phyloP scores from a whole-genome alignment of 2,113 vertebrate species.

The Menidia beryllina region DNA sequence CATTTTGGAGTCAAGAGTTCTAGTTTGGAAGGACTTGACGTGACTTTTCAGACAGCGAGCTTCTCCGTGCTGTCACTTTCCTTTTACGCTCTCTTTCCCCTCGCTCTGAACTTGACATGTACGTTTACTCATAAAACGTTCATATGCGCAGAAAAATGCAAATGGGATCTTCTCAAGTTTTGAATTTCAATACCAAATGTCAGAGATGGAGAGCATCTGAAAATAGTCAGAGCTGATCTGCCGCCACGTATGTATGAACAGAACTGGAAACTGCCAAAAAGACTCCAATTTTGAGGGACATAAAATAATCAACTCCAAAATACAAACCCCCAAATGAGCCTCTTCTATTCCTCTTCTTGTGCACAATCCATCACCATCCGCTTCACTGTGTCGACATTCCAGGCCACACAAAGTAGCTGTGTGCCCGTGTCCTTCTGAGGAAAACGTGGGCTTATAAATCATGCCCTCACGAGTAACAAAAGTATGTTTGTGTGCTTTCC shows the following conservation, averaged over 20 bases:
- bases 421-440: neutral
- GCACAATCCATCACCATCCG: slow-evolving; percentile 58
- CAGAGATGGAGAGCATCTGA: slow-evolving; percentile 19
- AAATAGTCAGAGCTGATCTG: slow-evolving; percentile 42
- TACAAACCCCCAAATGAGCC: slow-evolving; percentile 37
- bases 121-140: slow-evolving; percentile 1
- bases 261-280: slow-evolving; percentile 48
- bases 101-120: slow-evolving; percentile 35
- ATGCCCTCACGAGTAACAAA: neutral
- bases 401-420: slow-evolving; percentile 13
- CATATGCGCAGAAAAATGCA: slow-evolving; percentile 46
- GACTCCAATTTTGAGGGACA: slow-evolving; percentile 68
- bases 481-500: too few species aligned
- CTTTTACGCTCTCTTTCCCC: slow-evolving; percentile 25
- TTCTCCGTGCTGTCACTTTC: slow-evolving; percentile 31
- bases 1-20: slow-evolving; percentile 51
- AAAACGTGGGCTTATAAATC: neutral
- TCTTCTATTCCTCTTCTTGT: slow-evolving; percentile 1
- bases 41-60: slow-evolving; percentile 23
- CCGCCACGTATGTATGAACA: slow-evolving; percentile 60
- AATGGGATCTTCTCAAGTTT: slow-evolving; percentile 27
- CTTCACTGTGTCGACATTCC: slow-evolving; percentile 37
- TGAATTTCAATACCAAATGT: slow-evolving; percentile 40
- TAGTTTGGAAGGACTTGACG: slow-evolving; percentile 55
- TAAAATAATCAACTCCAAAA: slow-evolving; percentile 59